These are phyloP conservation scores for Malurus elegans DNA, from an alignment of 2,113 vertebrate species.

Conservation along the genomic window DNA sequence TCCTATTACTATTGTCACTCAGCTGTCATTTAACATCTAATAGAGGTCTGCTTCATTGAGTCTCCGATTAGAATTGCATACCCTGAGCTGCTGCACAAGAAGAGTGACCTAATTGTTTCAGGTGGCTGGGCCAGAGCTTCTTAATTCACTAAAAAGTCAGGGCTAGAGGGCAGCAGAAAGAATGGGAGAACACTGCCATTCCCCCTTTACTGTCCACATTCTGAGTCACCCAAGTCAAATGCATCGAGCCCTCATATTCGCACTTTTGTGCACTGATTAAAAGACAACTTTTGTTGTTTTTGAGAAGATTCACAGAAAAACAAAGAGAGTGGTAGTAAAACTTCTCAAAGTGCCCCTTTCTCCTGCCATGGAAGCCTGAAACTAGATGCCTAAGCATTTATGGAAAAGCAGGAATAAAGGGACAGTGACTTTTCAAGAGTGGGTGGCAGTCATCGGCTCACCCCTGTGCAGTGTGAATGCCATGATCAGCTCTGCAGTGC, in stretches of 20 bases:
- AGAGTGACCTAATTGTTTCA: neutral
- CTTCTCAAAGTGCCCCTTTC: too few relatives aligned
- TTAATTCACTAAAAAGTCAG: neutral
- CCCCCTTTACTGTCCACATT: neutral
- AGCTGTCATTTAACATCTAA: neutral
- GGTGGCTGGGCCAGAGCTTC: neutral
- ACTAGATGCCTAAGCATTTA: neutral
- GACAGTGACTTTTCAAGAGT: neutral
- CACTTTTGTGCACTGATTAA: neutral
- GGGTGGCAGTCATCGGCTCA: fast-evolving
- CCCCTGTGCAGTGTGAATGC: too few relatives aligned
- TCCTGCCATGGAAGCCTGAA: neutral
- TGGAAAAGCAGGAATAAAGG: neutral
- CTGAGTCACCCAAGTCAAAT: neutral
- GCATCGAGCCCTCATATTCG: neutral
- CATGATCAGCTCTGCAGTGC: neutral
- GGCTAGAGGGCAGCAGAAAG: neutral
- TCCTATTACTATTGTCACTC: neutral
- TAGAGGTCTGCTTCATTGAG: neutral
- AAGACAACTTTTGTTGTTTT: neutral
- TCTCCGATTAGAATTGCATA: neutral
- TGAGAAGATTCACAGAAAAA: neutral
- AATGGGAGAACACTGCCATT: neutral
- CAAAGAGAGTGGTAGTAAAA: neutral
- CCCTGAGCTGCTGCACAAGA: neutral